Conservation (phyloP, 2,113 vertebrate species). For the Varanus komodoensis region DNA sequence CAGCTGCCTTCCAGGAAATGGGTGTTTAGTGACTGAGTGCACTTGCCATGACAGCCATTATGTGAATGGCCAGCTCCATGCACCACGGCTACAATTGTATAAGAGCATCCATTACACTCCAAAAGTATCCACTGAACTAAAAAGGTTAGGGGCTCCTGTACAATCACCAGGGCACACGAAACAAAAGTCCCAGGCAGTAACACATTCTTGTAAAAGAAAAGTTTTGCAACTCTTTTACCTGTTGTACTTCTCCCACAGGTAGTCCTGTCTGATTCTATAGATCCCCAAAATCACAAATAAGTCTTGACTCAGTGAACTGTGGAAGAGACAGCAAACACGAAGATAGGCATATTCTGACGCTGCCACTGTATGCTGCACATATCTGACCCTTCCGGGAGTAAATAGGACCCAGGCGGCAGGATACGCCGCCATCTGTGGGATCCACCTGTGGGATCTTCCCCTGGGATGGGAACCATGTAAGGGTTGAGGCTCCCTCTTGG, state of each 20-base stretch:
- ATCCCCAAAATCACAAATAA: slow-evolving; percentile 4
- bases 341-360: neutral
- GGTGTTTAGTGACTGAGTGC: too few species aligned
- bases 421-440: too few species aligned
- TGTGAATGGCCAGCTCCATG: too few species aligned
- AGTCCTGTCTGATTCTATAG: slow-evolving; percentile 13
- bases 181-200: neutral
- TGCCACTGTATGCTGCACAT: slow-evolving; percentile 13
- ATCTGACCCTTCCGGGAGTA: neutral
- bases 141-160: too few species aligned
- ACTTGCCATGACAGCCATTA: too few species aligned
- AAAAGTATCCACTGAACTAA: too few species aligned
- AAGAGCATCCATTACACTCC: too few species aligned
- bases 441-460: neutral
- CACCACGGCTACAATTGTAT: too few species aligned
- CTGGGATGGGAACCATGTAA: neutral
- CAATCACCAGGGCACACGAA: neutral
- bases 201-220: fast-evolving
- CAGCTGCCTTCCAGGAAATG: too few species aligned
- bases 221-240: neutral
- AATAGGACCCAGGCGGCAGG: slow-evolving; percentile 16
- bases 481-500: slow-evolving; percentile 8
- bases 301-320: slow-evolving; percentile 26
- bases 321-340: neutral
- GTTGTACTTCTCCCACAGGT: slow-evolving; percentile 27